Base-by-base conservation (phyloP, 2,888 invertebrate species). In the Cheiracanthium punctorium region DNA sequence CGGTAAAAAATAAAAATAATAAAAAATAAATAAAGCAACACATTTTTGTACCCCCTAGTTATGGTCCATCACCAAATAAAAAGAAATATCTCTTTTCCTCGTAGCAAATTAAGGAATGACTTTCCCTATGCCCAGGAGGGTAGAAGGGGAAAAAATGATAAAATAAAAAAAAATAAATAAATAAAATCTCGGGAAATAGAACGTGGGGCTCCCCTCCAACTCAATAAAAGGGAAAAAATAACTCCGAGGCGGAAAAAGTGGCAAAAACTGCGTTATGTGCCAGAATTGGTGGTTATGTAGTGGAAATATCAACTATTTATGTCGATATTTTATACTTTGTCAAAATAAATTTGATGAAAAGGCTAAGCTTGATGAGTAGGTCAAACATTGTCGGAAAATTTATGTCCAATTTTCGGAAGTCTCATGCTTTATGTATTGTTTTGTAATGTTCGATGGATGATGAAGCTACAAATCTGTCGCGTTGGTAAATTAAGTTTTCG, bases 171-270 rank as follows among this genome's bases (percentile, higher is more conserved):
- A n/a, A 24, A 24, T 1, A n/a, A n/a, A n/a, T n/a, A n/a, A n/a
- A n/a, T n/a, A n/a, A 58, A 58, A 58, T 17, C 24, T 58, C 24
- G 24, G 24, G 58, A 58, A 58, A 58, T 24, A 17, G 58, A 58
- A 58, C 24, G 58, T 17, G 58, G 7, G 5, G 58, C 20, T 58
- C 7, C 24, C 58, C 12, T n/a, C n/a, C n/a, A 58, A 58, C 58
- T 58, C 58, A 58, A 58, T 58, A 58, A 58, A 58, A 58, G 24
- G 12, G 48, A 17, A 58, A 58, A 58, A 58, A 58, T 20, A 58
- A 58, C 20, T 5, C 1, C 24, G 4, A 2, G 4, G 7, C 24
- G 58, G 4, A 24, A 58, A 24, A 58, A 24, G 24, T 58, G 58
- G 24, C 17, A 58, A 24, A 58, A 24, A n/a, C 24, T 58, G 24